phyloP scores from a whole-genome alignment of 2,888 invertebrate genomes.

The Exephanes ischioxanthus region DNA sequence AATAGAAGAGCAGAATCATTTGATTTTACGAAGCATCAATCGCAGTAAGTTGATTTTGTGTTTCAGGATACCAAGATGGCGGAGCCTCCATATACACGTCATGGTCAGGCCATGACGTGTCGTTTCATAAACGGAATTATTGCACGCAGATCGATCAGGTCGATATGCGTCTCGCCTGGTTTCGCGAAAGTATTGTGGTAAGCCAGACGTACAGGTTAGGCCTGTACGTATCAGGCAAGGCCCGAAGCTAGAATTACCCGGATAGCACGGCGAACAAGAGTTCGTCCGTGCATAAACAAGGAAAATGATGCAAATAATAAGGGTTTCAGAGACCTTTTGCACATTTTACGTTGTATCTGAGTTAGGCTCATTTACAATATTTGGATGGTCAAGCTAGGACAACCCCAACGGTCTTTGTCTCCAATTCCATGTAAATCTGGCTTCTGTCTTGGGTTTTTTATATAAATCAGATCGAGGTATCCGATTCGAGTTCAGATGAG shows the following conservation, averaged over 20 bases:
- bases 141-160: conserved; percentile 7
- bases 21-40: conserved; percentile 2
- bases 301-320: background rate
- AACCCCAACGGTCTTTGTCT: background rate
- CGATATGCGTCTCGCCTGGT: background rate
- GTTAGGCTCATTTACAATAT: background rate
- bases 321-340: background rate
- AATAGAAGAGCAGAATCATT: background rate
- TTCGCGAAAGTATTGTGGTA: background rate
- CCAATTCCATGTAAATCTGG: background rate
- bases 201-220: conserved; percentile 2
- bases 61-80: background rate
- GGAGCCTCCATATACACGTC: background rate
- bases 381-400: background rate
- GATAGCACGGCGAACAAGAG: conserved; percentile 2
- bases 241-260: background rate
- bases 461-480: background rate
- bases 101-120: background rate
- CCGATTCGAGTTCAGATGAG: background rate
- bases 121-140: background rate
- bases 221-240: conserved; percentile 1
- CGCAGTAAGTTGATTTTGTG: background rate
- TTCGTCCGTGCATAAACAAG: conserved; percentile 9
- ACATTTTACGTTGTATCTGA: background rate
- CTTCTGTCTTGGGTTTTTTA: background rate